These are phyloP conservation scores for Horisme vitalbata DNA, from an alignment of 2,888 invertebrate species.

Conservation along the genomic window DNA sequence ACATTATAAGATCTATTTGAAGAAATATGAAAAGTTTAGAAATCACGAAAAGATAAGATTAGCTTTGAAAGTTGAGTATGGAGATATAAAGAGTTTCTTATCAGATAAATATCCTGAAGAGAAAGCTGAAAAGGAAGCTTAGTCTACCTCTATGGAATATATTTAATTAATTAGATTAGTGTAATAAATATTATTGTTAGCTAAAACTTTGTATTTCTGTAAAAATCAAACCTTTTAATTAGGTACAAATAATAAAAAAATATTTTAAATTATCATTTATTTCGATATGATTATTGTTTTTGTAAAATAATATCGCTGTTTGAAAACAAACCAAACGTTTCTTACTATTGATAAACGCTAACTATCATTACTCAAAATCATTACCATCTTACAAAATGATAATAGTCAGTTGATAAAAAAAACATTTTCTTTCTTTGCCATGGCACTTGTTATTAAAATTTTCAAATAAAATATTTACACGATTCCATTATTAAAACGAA, in stretches of 20 bases:
- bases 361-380: no score
- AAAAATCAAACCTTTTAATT: slow-evolving; percentile 4
- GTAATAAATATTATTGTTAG: slow-evolving; percentile 38
- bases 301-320: slow-evolving; percentile 31
- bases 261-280: slow-evolving; percentile 31
- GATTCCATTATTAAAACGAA: slow-evolving; percentile 2
- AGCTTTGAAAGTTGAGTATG: slow-evolving; percentile 86
- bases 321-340: slow-evolving; percentile 23
- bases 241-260: slow-evolving; percentile 14
- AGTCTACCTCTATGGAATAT: no score
- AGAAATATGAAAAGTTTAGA: slow-evolving; percentile 86
- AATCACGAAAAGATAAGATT: slow-evolving; percentile 87
- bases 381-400: no score
- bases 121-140: slow-evolving; percentile 48
- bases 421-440: slow-evolving; percentile 16
- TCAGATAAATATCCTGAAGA: slow-evolving; percentile 87
- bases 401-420: background rate
- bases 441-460: slow-evolving; percentile 29
- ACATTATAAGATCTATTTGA: slow-evolving; percentile 85
- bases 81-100: slow-evolving; percentile 88
- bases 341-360: background rate
- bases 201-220: slow-evolving; percentile 10
- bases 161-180: slow-evolving; percentile 30
- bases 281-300: slow-evolving; percentile 35
- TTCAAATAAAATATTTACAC: slow-evolving; percentile 12